phyloP scores from a whole-genome alignment of 2,113 vertebrate species.

The Equus przewalskii region DNA sequence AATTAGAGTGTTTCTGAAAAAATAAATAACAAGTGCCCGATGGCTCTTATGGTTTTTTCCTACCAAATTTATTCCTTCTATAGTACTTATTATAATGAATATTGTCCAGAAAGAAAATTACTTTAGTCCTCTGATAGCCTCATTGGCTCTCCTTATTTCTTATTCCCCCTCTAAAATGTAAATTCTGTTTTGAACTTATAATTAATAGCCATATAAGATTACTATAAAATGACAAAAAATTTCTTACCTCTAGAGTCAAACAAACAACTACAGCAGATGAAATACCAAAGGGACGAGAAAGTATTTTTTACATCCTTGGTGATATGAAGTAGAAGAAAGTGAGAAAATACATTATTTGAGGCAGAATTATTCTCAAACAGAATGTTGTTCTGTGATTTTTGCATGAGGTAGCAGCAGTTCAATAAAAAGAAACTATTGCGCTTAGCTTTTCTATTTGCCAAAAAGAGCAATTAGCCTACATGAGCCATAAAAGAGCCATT shows the following conservation, averaged over 20 bases:
- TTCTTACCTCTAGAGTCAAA: conserved; percentile 57
- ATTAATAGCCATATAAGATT: conserved; percentile 28
- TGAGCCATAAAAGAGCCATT: conserved; percentile 47
- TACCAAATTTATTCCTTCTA: conserved; percentile 26
- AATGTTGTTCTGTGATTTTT: conserved; percentile 66
- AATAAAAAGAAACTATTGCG: conserved; percentile 58
- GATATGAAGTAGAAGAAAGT: conserved; percentile 36
- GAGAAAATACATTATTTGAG: conserved; percentile 45
- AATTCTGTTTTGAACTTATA: conserved; percentile 54
- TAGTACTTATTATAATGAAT: conserved; percentile 45
- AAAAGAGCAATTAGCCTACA: neutral
- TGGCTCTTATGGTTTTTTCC: conserved; percentile 2
- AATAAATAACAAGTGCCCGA: conserved; percentile 21
- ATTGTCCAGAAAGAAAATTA: conserved; percentile 61
- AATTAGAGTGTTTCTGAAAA: conserved; percentile 39
- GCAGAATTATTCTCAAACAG: conserved; percentile 45
- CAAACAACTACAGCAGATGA: neutral
- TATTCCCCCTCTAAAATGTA: conserved; percentile 42
- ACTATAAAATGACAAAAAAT: conserved; percentile 53
- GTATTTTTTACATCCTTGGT: conserved; percentile 43
- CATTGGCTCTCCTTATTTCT: conserved; percentile 58
- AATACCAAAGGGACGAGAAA: conserved; percentile 44
- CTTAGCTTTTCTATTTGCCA: conserved; percentile 50
- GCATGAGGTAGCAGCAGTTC: conserved; percentile 9
- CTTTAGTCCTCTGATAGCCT: conserved; percentile 43